phyloP scores from a whole-genome alignment of 1,140 invertebrate species.

The Mycetomoellerius zeteki region DNA sequence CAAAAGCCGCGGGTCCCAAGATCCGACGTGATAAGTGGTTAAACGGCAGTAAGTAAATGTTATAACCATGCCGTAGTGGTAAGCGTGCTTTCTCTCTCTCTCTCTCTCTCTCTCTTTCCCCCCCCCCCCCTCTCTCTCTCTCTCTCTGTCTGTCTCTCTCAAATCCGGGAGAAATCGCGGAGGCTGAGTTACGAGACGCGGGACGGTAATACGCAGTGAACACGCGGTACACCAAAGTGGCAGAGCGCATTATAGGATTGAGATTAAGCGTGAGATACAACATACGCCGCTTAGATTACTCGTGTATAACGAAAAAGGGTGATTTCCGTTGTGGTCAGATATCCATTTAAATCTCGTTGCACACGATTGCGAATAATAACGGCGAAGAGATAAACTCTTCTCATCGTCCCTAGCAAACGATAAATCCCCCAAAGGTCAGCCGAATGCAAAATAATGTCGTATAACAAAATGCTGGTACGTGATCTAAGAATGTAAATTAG shows the following conservation, averaged over 20 bases:
- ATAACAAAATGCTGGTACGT: constrained; percentile 26
- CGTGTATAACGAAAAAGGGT: constrained; percentile 46
- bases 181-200: constrained; percentile 57
- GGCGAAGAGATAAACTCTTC: background rate
- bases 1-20: constrained; percentile 63
- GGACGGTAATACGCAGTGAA: constrained; percentile 65
- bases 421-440: background rate
- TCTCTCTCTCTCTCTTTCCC: constrained; percentile 65
- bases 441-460: background rate
- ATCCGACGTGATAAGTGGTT: constrained; percentile 79
- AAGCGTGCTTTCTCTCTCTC: constrained; percentile 60
- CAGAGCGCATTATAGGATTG: constrained; percentile 67
- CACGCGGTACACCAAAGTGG: constrained; percentile 52
- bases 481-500: constrained; percentile 26
- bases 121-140: constrained; percentile 66
- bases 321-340: constrained; percentile 8
- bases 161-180: constrained; percentile 60
- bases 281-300: constrained; percentile 23
- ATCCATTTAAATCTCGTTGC: constrained; percentile 34
- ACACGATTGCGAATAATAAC: constrained; percentile 9
- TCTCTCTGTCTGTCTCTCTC: constrained; percentile 55
- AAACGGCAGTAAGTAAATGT: constrained; percentile 78
- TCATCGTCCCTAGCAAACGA: background rate
- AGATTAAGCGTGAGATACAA: constrained; percentile 55
- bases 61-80: constrained; percentile 63